phyloP scores from a whole-genome alignment of 2,888 invertebrate genomes.

The Blomia tropicalis region DNA sequence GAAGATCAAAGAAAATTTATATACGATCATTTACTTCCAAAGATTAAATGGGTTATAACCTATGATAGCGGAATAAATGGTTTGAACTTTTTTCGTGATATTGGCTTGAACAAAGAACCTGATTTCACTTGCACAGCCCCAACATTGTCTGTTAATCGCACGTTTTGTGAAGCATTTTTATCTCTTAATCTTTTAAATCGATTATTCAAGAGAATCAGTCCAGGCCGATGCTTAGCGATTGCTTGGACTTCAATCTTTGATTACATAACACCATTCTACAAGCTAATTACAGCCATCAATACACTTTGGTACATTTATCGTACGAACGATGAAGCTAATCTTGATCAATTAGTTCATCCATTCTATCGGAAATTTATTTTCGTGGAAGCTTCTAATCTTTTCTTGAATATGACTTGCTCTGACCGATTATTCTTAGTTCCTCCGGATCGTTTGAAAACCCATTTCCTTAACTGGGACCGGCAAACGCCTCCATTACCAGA shows the following conservation, averaged over 20 bases:
- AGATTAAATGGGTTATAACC: not conserved
- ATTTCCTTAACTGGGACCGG: not conserved
- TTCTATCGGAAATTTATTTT: slow-evolving; percentile 7
- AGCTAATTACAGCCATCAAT: not conserved
- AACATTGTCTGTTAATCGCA: not conserved
- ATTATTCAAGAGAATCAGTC: slow-evolving; percentile 2
- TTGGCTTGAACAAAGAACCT: not conserved
- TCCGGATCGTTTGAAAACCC: not conserved
- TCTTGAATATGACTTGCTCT: not conserved
- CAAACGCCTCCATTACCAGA: slow-evolving; percentile 2
- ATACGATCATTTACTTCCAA: not conserved
- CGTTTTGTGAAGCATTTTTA: not conserved
- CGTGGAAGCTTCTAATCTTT: not conserved
- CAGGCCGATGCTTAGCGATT: not conserved
- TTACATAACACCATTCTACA: slow-evolving; percentile 1
- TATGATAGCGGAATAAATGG: slow-evolving; percentile 5
- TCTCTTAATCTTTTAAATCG: not conserved
- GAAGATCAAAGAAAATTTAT: slow-evolving; percentile 3
- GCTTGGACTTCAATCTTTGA: not conserved
- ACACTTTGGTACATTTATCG: not conserved
- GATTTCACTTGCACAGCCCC: not conserved
- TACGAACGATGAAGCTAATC: not conserved
- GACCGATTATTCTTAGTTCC: not conserved
- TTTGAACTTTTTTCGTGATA: not conserved
- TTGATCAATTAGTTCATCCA: not conserved